Conservation (phyloP, 1,140 invertebrate species). For the Temnothorax longispinosus region DNA sequence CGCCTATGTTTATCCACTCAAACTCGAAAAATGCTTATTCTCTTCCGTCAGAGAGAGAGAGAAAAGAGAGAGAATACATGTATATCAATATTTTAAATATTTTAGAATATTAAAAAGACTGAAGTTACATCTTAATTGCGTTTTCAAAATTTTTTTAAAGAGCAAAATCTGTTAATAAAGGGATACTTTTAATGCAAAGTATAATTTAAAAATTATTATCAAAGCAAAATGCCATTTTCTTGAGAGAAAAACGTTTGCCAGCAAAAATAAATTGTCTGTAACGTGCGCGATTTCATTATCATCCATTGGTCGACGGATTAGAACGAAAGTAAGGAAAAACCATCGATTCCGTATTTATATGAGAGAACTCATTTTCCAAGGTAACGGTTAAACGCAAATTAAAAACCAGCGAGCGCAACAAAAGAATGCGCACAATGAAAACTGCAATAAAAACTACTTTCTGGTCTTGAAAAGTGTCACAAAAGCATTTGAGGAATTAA, state of each 20-base stretch:
- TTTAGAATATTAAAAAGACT: slow-evolving; percentile 16
- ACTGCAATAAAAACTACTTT: slow-evolving; percentile 20
- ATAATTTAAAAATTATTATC: neutral
- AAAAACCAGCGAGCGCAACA: neutral
- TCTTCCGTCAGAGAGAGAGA: neutral
- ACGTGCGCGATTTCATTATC: slow-evolving; percentile 34
- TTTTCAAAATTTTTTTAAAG: neutral
- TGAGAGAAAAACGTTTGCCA: neutral
- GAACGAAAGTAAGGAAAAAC: neutral
- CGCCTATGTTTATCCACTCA: too few species aligned
- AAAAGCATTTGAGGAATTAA: slow-evolving; percentile 53
- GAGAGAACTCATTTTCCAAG: slow-evolving; percentile 15
- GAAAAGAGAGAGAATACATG: too few species aligned
- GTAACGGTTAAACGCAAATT: slow-evolving; percentile 30
- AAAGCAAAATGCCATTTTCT: neutral
- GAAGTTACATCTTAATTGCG: neutral
- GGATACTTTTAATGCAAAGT: neutral
- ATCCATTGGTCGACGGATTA: slow-evolving; percentile 10
- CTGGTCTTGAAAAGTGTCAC: slow-evolving; percentile 18
- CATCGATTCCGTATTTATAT: slow-evolving; percentile 6
- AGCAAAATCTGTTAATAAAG: neutral
- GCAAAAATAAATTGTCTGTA: slow-evolving; percentile 7
- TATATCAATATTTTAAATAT: neutral
- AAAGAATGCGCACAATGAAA: slow-evolving; percentile 17
- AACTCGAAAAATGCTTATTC: neutral